Conservation (phyloP, 2,113 vertebrate genomes). For the Salminus brasiliensis region DNA sequence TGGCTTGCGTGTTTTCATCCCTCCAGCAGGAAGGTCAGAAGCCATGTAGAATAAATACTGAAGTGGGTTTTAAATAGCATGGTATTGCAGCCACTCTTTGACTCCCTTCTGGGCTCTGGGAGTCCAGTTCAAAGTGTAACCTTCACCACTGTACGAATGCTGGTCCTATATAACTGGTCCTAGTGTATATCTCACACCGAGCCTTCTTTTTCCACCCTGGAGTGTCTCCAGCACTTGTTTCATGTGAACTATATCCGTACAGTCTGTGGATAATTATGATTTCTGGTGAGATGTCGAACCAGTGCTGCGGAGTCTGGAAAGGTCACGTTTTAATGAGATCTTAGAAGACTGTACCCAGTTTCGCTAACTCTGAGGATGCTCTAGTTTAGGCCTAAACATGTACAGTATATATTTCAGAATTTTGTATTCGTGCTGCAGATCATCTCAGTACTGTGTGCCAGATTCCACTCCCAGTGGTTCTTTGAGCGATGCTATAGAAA, state of each 20-base stretch:
- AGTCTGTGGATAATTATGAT: constrained; percentile 18
- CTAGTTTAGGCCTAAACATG: background rate
- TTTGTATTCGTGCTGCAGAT: background rate
- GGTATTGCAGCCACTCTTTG: constrained; percentile 5
- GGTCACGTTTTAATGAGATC: constrained; percentile 3
- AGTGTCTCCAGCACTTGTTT: background rate
- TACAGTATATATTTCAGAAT: constrained; percentile 4
- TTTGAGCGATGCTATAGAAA: too few relatives aligned
- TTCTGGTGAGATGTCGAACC: constrained; percentile 3
- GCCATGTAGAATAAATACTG: constrained; percentile 60
- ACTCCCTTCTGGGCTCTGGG: background rate
- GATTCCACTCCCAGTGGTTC: too few relatives aligned
- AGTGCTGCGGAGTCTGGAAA: background rate
- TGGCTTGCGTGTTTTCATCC: constrained; percentile 57
- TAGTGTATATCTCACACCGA: background rate
- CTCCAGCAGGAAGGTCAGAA: constrained; percentile 54
- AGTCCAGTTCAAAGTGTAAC: background rate
- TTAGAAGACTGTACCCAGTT: background rate
- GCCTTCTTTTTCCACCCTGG: background rate
- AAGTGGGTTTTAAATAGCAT: constrained; percentile 43
- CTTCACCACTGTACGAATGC: background rate
- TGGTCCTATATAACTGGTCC: background rate
- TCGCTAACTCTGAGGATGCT: background rate
- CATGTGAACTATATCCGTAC: background rate
- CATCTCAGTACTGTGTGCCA: background rate